A percentile compares a stretch with the other conserved stretches of the same genome.
These are phyloP conservation scores for Solenodon paradoxus DNA, from an alignment of 2,113 vertebrate genomes.

Conservation along the genomic window DNA sequence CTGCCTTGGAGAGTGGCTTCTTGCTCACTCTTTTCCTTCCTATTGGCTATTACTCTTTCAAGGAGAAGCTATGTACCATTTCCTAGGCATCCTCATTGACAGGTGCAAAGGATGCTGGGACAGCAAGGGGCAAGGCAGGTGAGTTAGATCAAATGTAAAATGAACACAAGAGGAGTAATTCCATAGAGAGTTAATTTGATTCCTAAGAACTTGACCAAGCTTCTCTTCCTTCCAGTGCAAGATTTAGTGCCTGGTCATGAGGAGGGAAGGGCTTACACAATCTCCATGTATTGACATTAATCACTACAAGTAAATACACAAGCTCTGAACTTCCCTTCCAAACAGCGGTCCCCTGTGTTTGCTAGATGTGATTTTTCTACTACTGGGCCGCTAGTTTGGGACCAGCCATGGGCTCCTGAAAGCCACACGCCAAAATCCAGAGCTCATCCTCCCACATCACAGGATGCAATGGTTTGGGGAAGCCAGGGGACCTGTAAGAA, in stretches of 20 bases:
- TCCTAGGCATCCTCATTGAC: not conserved
- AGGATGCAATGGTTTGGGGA: not conserved
- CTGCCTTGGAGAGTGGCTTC: not conserved
- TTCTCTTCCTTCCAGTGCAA: constrained; percentile 52
- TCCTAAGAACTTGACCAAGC: not conserved
- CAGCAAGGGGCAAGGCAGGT: not conserved
- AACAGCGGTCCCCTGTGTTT: not conserved
- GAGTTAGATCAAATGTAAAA: not conserved
- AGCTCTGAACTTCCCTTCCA: not conserved
- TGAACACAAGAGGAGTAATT: not conserved
- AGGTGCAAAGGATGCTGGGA: not conserved
- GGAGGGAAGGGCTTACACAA: constrained; percentile 32
- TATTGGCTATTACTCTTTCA: not conserved
- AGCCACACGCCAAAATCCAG: not conserved
- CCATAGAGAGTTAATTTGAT: not conserved
- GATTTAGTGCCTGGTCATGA: constrained; percentile 46
- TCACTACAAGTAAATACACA: not conserved
- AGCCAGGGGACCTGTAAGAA: not conserved
- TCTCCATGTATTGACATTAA: constrained; percentile 34
- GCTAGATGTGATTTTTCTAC: not conserved
- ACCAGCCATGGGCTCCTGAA: not conserved
- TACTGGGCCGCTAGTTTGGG: not conserved
- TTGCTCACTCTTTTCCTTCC: not conserved
- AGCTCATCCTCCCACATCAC: not conserved
- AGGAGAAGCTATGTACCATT: not conserved